Base-by-base conservation (phyloP, 2,888 invertebrate species). In the Megamerina dolium region DNA sequence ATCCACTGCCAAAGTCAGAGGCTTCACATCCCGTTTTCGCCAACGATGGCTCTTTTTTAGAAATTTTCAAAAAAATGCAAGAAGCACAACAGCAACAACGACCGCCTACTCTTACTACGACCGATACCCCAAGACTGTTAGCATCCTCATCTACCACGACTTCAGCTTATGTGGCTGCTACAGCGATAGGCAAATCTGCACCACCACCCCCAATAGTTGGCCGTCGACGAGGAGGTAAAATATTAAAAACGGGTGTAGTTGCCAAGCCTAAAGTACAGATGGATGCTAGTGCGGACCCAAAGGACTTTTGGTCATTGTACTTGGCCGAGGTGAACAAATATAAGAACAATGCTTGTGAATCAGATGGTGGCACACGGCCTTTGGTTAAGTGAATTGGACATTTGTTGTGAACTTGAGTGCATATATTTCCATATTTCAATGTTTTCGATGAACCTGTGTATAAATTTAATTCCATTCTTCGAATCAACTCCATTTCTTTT, bases 311-410 rank as follows among this genome's bases (percentile, higher is more conserved):
- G 93, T 86, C 91, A 0, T 78, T 90, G 19, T 94, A 94, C 66
- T 83, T 93, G 82, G 87, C 87, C 48, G 94, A 93, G 77, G 93
- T 94, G 14, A 86, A 89, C 64, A 87, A 87, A 63, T 94, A 93
- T 67, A 85, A 90, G 64, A 90, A 90, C 68, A 86, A 89, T 41
- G 89, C 89, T 50, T 93, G 93, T 70, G 90, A 92, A 69, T 90
- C 91, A 58, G 92, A 92, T 64, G 79, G 85, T 52, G 92, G 91
- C 72, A 91, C 89, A 34, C 79, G 93, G 57, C 91, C 92, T 8
- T 78, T 94, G 50, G 90, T 92, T 48, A 92, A 92, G 81, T 93
- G 81, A 77, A 39, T 39, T 18, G 23, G 19, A n/a, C 29, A 13
- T 36, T 19, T 27, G 37, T 29, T 21, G 26, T 10, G 30, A 23